Percentiles rank a stretch among this genome's conserved stretches.
phyloP scores from a whole-genome alignment of 2,888 invertebrate species.

The Hyles lineata region DNA sequence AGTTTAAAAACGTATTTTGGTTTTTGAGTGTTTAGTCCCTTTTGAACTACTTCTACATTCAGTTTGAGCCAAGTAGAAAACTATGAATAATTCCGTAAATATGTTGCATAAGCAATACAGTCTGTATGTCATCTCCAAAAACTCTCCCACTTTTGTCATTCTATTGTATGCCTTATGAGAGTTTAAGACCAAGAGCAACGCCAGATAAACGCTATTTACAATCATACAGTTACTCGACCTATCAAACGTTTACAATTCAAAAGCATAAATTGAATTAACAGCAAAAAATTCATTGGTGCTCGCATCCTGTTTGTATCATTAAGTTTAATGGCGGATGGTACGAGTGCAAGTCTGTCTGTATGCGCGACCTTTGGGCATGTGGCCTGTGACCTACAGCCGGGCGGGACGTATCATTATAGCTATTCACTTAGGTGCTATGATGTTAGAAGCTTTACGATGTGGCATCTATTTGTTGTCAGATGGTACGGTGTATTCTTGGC shows the following conservation, averaged over 20 bases:
- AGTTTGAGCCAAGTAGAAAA: too few species aligned
- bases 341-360: constrained; percentile 50
- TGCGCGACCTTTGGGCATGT: constrained; percentile 62
- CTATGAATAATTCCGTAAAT: too few species aligned
- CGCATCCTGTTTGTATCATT: constrained; percentile 49
- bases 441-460: constrained; percentile 22
- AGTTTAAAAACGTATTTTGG: too few species aligned
- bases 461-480: not conserved
- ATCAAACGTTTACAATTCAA: not conserved
- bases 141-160: too few species aligned
- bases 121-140: too few species aligned
- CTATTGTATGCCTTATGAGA: too few species aligned
- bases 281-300: constrained; percentile 27
- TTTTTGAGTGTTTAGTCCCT: too few species aligned
- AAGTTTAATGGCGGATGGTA: constrained; percentile 34
- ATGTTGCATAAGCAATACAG: too few species aligned
- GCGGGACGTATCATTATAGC: constrained; percentile 55
- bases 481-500: not conserved
- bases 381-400: constrained; percentile 67
- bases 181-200: too few species aligned
- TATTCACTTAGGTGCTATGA: constrained; percentile 54
- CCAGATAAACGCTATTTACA: too few species aligned
- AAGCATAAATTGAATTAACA: constrained; percentile 6
- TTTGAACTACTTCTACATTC: too few species aligned
- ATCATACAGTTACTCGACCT: too few species aligned